phyloP scores from a whole-genome alignment of 2,888 invertebrate genomes.

The Pandemis heparana region DNA sequence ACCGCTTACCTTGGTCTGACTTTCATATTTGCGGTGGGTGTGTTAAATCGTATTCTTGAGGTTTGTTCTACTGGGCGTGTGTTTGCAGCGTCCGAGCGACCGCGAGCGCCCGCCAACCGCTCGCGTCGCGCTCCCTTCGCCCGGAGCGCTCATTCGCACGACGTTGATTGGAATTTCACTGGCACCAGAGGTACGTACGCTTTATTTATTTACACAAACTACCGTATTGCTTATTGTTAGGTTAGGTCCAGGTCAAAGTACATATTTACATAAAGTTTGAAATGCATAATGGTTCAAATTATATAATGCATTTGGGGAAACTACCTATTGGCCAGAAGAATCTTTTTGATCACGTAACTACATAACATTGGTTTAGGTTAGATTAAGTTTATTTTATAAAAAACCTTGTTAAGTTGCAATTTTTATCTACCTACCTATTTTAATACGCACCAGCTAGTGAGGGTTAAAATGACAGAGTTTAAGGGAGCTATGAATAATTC shows the following conservation, averaged over 20 bases:
- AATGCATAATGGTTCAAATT: too few relatives aligned
- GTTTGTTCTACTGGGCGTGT: constrained; percentile 43
- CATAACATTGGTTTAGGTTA: too few relatives aligned
- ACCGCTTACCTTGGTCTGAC: constrained; percentile 32
- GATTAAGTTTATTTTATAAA: too few relatives aligned
- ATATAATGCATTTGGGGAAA: too few relatives aligned
- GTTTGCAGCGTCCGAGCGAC: constrained; percentile 67
- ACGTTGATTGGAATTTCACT: constrained; percentile 80
- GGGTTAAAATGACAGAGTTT: too few relatives aligned
- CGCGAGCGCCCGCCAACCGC: constrained; percentile 66
- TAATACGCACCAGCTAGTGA: too few relatives aligned
- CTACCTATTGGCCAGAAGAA: too few relatives aligned
- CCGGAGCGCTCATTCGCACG: constrained; percentile 72
- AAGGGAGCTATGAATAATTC: too few relatives aligned
- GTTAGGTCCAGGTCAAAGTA: neutral
- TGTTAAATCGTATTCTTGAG: constrained; percentile 28
- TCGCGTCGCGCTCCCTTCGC: constrained; percentile 77
- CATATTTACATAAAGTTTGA: too few relatives aligned
- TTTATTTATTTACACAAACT: neutral
- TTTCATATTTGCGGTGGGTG: constrained; percentile 30
- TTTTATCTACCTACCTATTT: too few relatives aligned
- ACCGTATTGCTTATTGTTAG: neutral
- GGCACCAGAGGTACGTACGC: constrained; percentile 73
- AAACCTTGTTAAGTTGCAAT: too few relatives aligned
- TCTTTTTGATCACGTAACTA: too few relatives aligned